Conservation (phyloP, 2,113 vertebrate species). For the Chitala chitala region DNA sequence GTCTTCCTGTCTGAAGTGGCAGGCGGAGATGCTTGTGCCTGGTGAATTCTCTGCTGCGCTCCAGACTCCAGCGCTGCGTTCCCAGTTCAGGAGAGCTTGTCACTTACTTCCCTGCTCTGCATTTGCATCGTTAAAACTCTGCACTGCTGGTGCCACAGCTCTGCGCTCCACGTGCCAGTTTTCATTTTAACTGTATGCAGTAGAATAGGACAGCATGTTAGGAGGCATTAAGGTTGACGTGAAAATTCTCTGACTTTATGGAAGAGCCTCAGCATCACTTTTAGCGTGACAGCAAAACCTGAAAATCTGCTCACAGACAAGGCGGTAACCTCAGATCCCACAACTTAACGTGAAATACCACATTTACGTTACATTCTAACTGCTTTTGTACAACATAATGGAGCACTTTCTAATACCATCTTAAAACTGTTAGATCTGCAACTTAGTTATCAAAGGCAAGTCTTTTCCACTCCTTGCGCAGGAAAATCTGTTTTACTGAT, state of each 20-base stretch:
- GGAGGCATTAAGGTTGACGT: too few species aligned
- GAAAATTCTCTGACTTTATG: too few species aligned
- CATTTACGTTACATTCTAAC: too few species aligned
- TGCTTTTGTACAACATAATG: too few species aligned
- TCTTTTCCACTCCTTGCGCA: too few species aligned
- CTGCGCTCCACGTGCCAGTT: background rate
- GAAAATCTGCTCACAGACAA: background rate
- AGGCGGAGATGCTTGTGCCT: conserved; percentile 57
- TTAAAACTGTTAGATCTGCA: too few species aligned
- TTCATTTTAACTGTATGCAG: conserved; percentile 28
- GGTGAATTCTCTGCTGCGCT: conserved; percentile 53
- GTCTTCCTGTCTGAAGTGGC: conserved; percentile 60
- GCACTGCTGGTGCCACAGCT: conserved; percentile 36
- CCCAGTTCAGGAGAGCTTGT: conserved; percentile 48
- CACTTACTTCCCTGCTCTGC: conserved; percentile 50
- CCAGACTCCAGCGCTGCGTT: conserved; percentile 28
- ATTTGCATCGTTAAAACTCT: conserved; percentile 57
- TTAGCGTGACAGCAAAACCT: too few species aligned
- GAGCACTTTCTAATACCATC: too few species aligned
- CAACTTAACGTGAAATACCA: too few species aligned
- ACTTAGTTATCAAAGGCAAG: too few species aligned
- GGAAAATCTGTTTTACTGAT: too few species aligned
- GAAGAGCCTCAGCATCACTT: background rate
- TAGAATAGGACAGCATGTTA: background rate
- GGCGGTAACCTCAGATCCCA: background rate